phyloP scores from a whole-genome alignment of 2,888 invertebrate species.

The Drepanosiphum platanoidis region DNA sequence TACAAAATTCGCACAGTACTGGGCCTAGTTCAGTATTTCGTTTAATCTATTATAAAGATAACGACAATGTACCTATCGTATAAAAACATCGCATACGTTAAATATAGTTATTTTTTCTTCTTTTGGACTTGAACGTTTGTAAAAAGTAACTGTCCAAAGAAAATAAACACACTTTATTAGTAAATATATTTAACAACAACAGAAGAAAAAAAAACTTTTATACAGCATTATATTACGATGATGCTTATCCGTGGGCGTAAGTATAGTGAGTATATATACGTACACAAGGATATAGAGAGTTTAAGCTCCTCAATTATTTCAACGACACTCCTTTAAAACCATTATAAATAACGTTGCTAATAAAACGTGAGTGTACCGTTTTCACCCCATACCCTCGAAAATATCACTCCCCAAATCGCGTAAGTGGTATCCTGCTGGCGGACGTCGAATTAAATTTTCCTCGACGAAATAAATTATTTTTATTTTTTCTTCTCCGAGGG shows the following conservation, averaged over 20 bases:
- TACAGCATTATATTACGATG: no score
- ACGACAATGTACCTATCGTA: background rate
- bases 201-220: no score
- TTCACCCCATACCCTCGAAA: no score
- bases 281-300: background rate
- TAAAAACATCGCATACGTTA: background rate
- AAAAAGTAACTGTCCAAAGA: no score
- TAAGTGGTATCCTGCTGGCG: no score
- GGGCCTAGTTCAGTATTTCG: background rate
- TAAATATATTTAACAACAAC: background rate
- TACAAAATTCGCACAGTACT: background rate
- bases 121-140: background rate
- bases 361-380: no score
- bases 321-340: background rate
- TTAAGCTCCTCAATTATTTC: background rate
- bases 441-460: no score
- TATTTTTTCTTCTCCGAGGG: no score
- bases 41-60: background rate
- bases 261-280: background rate
- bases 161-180: no score
- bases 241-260: background rate
- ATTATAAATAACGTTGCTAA: no score
- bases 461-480: no score
- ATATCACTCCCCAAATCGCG: no score
- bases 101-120: background rate